Conservation (phyloP, 2,113 vertebrate genomes). For the Psammodynastes pulverulentus region DNA sequence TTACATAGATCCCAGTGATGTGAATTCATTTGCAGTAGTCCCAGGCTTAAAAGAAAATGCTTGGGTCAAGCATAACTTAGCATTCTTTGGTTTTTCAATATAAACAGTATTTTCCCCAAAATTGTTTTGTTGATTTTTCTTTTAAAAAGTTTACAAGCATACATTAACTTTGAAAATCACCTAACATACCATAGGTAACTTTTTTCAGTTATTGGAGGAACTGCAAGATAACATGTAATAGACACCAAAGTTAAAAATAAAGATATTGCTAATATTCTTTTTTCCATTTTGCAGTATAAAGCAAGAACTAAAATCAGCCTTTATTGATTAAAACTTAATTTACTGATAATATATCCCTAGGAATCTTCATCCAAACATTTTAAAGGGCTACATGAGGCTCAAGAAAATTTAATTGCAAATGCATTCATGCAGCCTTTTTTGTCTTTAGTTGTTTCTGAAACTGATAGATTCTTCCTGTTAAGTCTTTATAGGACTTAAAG, state of each 20-base stretch:
- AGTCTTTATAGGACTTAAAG: neutral
- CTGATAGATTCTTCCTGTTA: neutral
- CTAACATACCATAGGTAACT: neutral
- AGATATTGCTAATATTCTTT: neutral
- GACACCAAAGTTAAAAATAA: neutral
- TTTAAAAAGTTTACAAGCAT: neutral
- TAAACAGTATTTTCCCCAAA: neutral
- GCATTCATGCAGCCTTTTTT: neutral
- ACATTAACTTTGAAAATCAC: neutral
- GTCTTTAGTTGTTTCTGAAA: neutral
- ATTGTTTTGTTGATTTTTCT: neutral
- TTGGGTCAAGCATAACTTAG: neutral
- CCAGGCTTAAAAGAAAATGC: neutral
- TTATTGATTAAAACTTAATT: neutral
- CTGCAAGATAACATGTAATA: neutral
- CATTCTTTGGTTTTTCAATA: neutral
- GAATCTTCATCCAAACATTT: neutral
- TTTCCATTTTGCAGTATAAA: neutral
- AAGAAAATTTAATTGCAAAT: neutral
- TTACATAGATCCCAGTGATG: neutral
- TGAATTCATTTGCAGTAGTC: neutral
- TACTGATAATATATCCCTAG: neutral
- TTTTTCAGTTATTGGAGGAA: neutral
- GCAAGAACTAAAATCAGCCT: neutral
- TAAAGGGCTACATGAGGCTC: neutral